Conservation (phyloP, 1,140 invertebrate species). For the Diorhabda elongata region DNA sequence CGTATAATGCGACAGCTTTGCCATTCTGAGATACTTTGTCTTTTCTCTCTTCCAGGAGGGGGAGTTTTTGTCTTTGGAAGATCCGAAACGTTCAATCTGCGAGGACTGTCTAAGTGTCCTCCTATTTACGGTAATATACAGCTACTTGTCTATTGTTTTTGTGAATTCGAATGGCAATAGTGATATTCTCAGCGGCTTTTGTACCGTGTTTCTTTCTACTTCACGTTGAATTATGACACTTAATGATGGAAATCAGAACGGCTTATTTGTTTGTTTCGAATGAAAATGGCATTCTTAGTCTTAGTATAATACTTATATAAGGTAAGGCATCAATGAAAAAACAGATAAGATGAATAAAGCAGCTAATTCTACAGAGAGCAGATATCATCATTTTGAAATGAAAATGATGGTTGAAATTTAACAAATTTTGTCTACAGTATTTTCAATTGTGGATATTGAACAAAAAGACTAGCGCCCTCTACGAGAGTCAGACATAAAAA, state of each 20-base stretch:
- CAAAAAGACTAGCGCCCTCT: too few relatives aligned
- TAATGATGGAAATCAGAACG: background rate
- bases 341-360: too few relatives aligned
- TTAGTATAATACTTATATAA: too few relatives aligned
- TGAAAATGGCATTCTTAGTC: background rate
- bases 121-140: slow-evolving; percentile 17
- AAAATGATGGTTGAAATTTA: too few relatives aligned
- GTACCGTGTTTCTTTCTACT: background rate
- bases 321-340: too few relatives aligned
- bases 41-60: slow-evolving; percentile 9
- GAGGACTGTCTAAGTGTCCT: slow-evolving; percentile 16
- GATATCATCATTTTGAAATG: too few relatives aligned
- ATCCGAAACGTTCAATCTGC: slow-evolving; percentile 13
- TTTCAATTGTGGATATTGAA: too few relatives aligned
- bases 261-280: background rate
- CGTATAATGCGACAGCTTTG: slow-evolving; percentile 14
- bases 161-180: slow-evolving; percentile 19
- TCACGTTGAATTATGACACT: slow-evolving; percentile 2
- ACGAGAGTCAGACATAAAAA: too few relatives aligned
- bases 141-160: slow-evolving; percentile 19
- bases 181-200: slow-evolving; percentile 14
- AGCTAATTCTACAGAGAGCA: too few relatives aligned
- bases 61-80: slow-evolving; percentile 10
- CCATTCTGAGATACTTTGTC: slow-evolving; percentile 9
- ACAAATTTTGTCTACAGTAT: too few relatives aligned